Base-by-base conservation (phyloP, 1,140 invertebrate species). In the Eufriesea mexicana region DNA sequence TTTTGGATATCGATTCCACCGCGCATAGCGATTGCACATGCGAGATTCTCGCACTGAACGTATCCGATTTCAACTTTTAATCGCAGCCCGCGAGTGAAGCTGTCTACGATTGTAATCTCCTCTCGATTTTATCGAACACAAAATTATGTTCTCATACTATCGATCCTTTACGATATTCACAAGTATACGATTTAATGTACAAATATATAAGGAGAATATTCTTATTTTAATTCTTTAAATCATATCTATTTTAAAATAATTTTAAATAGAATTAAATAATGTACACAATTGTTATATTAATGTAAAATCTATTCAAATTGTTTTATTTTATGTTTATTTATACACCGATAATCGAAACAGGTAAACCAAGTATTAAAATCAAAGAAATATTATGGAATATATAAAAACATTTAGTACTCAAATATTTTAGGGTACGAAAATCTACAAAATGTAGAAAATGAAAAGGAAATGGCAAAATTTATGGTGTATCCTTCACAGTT, bases 1-100 rank as follows among this genome's bases (percentile, higher is more conserved):
- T 61, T 35, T 84, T 54, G 23, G 62, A 57, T 76, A 68, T 67
- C 25, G 47, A 76, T 76, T 47, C 8, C 8, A 4, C 35, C 35
- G 18, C 47, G 20, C 35, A 20, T 16, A 23, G n/a, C 47, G 47
- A 57, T 42, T 73, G 2, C 45, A 75, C 42, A 54, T 42, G 18
- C 25, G 6, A 18, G 67, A 61, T 71, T 79, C 55, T 28, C 35
- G 10, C 10, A 28, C 9, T 14, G 25, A 71, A 79, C 25, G 10
- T n/a, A 35, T 57, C 18, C 7, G 14, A 68, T 45, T 54, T 77
- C 23, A 25, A 67, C 18, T 23, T 64, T 47, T 55, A 23, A 77
- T 51, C 25, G 20, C 35, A 49, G 16, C 51, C 45, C 2, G 51
- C 51, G 23, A 51, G 16, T 51, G 51, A 54, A 18, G 66, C 16